These are phyloP conservation scores for Mactra quadrangularis DNA, from an alignment of 1,140 invertebrate species.

Conservation along the genomic window DNA sequence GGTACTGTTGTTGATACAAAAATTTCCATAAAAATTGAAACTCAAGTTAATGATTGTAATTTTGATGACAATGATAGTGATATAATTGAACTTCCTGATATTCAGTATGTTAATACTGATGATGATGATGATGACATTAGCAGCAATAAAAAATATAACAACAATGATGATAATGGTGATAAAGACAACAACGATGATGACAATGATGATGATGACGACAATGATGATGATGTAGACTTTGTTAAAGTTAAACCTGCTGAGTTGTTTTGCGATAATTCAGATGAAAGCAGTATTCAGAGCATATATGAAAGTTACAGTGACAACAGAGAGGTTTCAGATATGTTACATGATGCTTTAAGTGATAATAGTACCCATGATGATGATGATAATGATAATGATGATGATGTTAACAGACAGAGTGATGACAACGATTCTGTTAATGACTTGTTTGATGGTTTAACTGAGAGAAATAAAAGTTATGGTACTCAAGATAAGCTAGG, in stretches of 20 bases:
- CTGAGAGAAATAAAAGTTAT: not conserved
- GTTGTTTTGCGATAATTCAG: not conserved
- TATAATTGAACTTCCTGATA: no score
- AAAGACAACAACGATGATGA: not conserved
- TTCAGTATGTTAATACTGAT: no score
- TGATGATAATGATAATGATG: not conserved
- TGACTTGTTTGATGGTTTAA: not conserved
- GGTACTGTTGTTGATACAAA: no score
- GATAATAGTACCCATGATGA: not conserved
- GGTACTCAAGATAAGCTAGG: not conserved
- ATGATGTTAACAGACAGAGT: not conserved
- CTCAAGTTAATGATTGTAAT: no score
- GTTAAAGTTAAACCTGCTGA: not conserved
- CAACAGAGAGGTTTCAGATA: constrained; percentile 43
- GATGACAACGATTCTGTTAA: not conserved
- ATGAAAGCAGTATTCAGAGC: constrained; percentile 1
- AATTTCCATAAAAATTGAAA: no score
- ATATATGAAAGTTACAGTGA: not conserved
- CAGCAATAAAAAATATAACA: no score
- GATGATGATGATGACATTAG: no score
- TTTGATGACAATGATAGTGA: no score
- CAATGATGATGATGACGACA: not conserved
- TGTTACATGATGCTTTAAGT: constrained; percentile 26
- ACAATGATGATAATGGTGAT: no score
- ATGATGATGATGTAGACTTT: not conserved